Evolutionary conservation across 2,888 invertebrate genomes (phyloP).

Genomic region (Drymonia ruficornis): DNA sequence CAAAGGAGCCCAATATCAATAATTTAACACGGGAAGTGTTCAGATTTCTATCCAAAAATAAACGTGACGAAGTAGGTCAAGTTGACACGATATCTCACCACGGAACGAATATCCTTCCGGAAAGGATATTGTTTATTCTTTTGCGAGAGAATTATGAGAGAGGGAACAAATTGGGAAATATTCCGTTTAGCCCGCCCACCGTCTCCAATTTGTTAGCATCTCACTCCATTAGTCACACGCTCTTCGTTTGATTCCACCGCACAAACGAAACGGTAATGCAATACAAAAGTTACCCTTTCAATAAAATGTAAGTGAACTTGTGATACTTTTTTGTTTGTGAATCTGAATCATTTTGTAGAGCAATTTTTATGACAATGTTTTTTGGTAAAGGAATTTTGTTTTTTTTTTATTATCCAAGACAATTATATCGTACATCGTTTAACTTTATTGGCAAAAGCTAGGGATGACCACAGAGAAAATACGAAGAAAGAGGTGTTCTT

Average conservation of each 20-base stretch:
- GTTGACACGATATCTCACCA: slow-evolving; percentile 35
- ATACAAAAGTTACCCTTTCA: slow-evolving; percentile 19
- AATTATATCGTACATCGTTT: slow-evolving; percentile 20
- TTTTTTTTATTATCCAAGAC: slow-evolving; percentile 11
- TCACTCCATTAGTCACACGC: slow-evolving; percentile 57
- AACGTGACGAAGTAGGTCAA: slow-evolving; percentile 41
- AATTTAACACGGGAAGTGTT: background rate
- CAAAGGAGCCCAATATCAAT: background rate
- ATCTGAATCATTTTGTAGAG: slow-evolving; percentile 7
- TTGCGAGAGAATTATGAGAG: slow-evolving; percentile 47
- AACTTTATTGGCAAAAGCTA: slow-evolving; percentile 23
- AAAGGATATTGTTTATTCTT: slow-evolving; percentile 54
- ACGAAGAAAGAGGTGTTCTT: too few species aligned
- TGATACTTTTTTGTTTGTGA: slow-evolving; percentile 14
- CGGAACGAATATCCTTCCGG: slow-evolving; percentile 31
- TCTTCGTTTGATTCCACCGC: slow-evolving; percentile 36
- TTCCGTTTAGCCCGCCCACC: slow-evolving; percentile 53
- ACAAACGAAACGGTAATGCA: slow-evolving; percentile 21
- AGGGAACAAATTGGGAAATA: slow-evolving; percentile 58
- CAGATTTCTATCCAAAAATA: background rate
- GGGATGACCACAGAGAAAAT: too few species aligned
- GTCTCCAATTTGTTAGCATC: slow-evolving; percentile 59
- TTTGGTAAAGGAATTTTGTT: background rate
- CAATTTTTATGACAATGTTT: slow-evolving; percentile 18
- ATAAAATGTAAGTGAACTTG: slow-evolving; percentile 18